These are phyloP conservation scores for Diceros bicornis DNA, from an alignment of 2,797 vertebrate species.

Conservation along the genomic window DNA sequence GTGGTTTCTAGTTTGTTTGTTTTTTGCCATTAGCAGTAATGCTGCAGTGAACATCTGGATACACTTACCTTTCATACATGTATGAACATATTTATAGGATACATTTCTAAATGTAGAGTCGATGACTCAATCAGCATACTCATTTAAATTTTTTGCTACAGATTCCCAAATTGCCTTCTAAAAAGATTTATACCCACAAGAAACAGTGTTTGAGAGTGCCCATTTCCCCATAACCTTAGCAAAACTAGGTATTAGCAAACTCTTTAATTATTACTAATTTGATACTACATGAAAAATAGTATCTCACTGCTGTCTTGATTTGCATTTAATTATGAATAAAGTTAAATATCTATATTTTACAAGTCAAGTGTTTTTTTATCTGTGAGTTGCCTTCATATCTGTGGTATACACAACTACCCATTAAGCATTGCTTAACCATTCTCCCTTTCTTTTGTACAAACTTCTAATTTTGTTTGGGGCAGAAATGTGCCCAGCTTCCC, in stretches of 20 bases:
- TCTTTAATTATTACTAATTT: background rate
- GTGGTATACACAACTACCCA: background rate
- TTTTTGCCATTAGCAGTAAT: slow-evolving; percentile 12
- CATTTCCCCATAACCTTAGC: background rate
- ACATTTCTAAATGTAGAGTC: background rate
- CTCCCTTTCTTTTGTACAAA: slow-evolving; percentile 29
- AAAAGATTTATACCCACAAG: background rate
- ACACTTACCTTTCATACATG: background rate
- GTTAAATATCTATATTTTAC: background rate
- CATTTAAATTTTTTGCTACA: slow-evolving; percentile 12
- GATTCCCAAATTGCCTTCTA: background rate
- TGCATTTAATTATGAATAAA: background rate
- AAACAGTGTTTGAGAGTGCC: background rate
- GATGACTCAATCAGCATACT: background rate
- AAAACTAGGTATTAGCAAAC: background rate
- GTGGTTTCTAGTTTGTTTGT: background rate
- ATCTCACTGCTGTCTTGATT: background rate
- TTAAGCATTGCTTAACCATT: background rate
- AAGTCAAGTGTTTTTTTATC: background rate
- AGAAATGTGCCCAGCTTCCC: background rate
- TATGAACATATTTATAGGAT: background rate
- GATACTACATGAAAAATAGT: background rate
- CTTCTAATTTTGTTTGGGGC: background rate
- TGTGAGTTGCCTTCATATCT: background rate
- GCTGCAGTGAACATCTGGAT: background rate